Evolutionary conservation across 1,140 invertebrate species (phyloP).

Genomic region (Epicauta chinensis): DNA sequence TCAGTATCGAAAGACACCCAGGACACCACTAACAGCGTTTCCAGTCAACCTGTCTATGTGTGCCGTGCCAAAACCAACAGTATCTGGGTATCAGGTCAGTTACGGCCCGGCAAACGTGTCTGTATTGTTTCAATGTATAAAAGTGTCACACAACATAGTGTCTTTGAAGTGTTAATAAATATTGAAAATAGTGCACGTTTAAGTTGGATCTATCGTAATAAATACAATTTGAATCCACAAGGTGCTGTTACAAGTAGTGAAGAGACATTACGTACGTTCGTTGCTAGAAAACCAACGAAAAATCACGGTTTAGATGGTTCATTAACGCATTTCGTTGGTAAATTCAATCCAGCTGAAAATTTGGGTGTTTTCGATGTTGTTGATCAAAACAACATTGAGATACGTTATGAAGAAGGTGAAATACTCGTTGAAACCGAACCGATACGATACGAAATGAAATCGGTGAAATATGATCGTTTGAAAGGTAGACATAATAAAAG

Average conservation of each 20-base stretch:
- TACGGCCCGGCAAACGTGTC: conserved; percentile 46
- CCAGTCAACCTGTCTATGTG: conserved; percentile 54
- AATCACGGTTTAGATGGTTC: conserved; percentile 35
- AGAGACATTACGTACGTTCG: conserved; percentile 43
- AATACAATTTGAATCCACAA: conserved; percentile 52
- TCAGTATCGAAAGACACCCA: no score
- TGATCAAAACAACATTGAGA: conserved; percentile 53
- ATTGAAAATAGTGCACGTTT: conserved; percentile 67
- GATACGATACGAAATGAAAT: conserved; percentile 61
- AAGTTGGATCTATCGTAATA: conserved; percentile 64
- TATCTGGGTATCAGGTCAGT: conserved; percentile 63
- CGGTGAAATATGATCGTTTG: conserved; percentile 54
- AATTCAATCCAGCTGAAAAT: conserved; percentile 54
- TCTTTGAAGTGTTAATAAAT: conserved; percentile 71
- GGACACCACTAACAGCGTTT: no score
- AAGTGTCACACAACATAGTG: conserved; percentile 51
- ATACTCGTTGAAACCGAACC: conserved; percentile 73
- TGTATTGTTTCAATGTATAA: conserved; percentile 61
- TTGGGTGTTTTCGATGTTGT: conserved; percentile 62
- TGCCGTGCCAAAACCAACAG: conserved; percentile 65
- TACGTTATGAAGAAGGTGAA: conserved; percentile 58
- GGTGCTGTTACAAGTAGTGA: conserved; percentile 59
- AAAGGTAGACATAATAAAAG: conserved; percentile 51
- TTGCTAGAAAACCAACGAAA: conserved; percentile 46
- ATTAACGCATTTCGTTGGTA: conserved; percentile 60